Evolutionary conservation across 2,797 vertebrate genomes (phyloP).

Genomic region (Prionace glauca): DNA sequence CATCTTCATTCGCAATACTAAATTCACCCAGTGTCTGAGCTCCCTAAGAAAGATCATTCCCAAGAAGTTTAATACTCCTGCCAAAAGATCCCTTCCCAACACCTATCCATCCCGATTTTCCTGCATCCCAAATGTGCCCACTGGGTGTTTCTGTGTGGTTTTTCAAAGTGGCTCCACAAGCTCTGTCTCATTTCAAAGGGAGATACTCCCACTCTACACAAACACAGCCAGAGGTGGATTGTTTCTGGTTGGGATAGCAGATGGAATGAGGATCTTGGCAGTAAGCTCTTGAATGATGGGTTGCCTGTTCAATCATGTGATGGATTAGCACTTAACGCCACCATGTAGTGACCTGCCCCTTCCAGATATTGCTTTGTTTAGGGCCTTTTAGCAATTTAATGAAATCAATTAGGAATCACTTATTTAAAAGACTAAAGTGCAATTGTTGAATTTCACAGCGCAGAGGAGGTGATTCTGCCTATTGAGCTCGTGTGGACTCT

Average conservation of each 20-base stretch:
- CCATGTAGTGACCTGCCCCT: neutral
- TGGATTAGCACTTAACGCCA: neutral
- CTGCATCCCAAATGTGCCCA: neutral
- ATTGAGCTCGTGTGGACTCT: neutral
- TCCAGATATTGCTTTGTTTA: neutral
- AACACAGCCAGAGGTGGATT: neutral
- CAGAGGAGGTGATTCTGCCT: neutral
- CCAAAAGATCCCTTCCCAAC: neutral
- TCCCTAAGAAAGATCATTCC: too few relatives aligned
- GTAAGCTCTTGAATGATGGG: neutral
- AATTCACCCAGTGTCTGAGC: too few relatives aligned
- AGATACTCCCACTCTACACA: neutral
- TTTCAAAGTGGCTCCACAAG: neutral
- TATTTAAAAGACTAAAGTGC: neutral
- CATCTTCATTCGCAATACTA: too few relatives aligned
- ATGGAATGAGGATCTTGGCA: neutral
- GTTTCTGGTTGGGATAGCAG: neutral
- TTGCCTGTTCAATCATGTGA: neutral
- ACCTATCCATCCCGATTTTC: neutral
- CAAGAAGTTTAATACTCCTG: too few relatives aligned
- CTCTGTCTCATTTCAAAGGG: neutral
- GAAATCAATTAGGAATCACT: neutral
- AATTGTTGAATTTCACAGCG: neutral
- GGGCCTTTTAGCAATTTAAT: neutral
- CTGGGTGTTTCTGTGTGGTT: neutral